phyloP scores from a whole-genome alignment of 2,113 vertebrate genomes.

The Ivindomyrus marchei region DNA sequence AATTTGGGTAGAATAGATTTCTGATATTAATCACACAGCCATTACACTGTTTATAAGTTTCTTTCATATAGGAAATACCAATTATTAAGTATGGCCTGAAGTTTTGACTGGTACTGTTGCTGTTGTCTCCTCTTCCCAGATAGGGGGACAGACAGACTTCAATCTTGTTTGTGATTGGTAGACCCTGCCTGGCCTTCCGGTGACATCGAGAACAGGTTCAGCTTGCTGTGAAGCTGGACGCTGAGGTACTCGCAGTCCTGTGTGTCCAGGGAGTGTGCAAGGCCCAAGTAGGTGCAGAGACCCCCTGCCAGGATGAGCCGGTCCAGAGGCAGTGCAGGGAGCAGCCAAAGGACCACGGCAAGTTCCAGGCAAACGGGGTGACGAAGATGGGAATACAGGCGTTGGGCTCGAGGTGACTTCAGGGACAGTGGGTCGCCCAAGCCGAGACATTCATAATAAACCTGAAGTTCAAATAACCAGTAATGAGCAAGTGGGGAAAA shows the following conservation, averaged over 20 bases:
- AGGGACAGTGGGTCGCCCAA: conserved; percentile 72
- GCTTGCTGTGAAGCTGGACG: conserved; percentile 65
- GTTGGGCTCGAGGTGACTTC: conserved; percentile 64
- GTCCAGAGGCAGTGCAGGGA: conserved; percentile 73
- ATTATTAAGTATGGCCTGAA: not conserved
- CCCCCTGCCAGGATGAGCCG: conserved; percentile 68
- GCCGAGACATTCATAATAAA: conserved; percentile 75
- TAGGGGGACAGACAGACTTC: conserved; percentile 22
- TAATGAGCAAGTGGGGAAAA: not conserved
- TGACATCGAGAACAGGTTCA: conserved; percentile 58
- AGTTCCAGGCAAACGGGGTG: conserved; percentile 83
- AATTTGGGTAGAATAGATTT: not conserved
- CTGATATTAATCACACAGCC: not conserved
- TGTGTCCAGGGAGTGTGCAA: conserved; percentile 75
- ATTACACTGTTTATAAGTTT: not conserved
- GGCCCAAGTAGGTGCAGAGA: conserved; percentile 67
- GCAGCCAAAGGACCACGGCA: conserved; percentile 71
- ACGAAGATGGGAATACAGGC: conserved; percentile 75
- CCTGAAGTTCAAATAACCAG: conserved; percentile 48
- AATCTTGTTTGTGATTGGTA: conserved; percentile 42
- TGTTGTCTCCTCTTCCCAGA: not conserved
- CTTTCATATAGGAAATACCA: not conserved
- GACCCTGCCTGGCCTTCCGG: conserved; percentile 27
- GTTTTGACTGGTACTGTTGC: not conserved
- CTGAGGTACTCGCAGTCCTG: conserved; percentile 76